Conservation (phyloP, 2,888 invertebrate genomes). For the Theristus sp. region DNA sequence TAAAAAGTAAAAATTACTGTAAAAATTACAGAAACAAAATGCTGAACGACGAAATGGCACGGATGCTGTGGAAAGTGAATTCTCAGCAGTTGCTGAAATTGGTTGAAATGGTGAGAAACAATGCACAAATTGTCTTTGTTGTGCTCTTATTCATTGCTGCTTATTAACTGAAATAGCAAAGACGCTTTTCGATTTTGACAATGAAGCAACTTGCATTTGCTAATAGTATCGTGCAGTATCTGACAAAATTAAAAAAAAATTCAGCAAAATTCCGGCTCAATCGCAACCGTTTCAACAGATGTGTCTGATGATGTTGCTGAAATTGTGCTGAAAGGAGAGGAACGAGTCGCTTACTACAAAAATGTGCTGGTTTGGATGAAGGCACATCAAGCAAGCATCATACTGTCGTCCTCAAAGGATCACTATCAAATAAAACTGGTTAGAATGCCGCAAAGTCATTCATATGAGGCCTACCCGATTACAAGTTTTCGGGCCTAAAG, state of each 20-base stretch:
- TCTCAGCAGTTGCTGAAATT: neutral
- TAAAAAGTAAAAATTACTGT: too few relatives aligned
- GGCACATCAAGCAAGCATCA: neutral
- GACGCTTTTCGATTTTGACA: too few relatives aligned
- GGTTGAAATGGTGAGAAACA: slow-evolving; percentile 1
- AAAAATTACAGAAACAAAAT: neutral
- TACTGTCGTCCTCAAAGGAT: neutral
- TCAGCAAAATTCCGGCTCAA: slow-evolving; percentile 2
- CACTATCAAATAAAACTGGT: neutral
- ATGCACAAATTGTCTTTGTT: neutral
- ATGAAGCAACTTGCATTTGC: neutral
- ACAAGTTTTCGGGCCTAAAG: too few relatives aligned
- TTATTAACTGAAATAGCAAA: too few relatives aligned
- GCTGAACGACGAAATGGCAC: slow-evolving; percentile 3
- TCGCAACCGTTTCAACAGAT: slow-evolving; percentile 2
- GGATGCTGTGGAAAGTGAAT: slow-evolving; percentile 3
- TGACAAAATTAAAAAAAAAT: neutral
- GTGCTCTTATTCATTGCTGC: neutral
- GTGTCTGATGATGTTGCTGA: slow-evolving; percentile 7
- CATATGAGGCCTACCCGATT: too few relatives aligned
- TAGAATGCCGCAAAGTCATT: neutral
- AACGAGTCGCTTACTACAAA: slow-evolving; percentile 2
- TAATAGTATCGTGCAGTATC: neutral
- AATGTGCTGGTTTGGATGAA: slow-evolving; percentile 5
- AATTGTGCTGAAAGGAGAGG: slow-evolving; percentile 6